phyloP scores from a whole-genome alignment of 2,113 vertebrate species.

The Lanius collurio region DNA sequence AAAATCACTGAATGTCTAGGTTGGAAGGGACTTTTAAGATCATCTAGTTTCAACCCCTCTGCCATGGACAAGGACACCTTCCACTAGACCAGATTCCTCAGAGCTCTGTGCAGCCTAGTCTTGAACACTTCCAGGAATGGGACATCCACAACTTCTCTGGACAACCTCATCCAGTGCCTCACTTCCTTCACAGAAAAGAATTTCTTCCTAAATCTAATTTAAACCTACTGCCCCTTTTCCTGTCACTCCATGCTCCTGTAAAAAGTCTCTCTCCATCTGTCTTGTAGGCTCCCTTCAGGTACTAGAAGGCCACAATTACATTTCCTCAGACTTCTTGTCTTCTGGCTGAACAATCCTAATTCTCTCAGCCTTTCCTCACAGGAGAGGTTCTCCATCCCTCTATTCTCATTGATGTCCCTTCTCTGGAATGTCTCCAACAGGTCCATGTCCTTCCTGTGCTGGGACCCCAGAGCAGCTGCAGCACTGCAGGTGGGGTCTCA shows the following conservation, averaged over 20 bases:
- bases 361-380: neutral
- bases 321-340: neutral
- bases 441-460: fast-evolving
- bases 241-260: neutral
- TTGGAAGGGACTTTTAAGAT: neutral
- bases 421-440: neutral
- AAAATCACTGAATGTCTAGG: neutral
- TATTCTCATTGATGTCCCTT: neutral
- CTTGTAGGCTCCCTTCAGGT: neutral
- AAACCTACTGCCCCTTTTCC: neutral
- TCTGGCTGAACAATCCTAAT: neutral
- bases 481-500: neutral
- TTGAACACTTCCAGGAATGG: neutral
- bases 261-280: neutral
- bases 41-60: neutral
- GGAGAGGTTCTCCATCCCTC: neutral
- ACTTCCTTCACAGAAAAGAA: neutral
- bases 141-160: neutral
- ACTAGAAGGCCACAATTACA: neutral
- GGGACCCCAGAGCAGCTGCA: fast-evolving
- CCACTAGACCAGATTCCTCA: neutral
- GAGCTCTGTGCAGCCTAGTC: neutral
- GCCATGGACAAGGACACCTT: fast-evolving
- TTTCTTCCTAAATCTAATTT: neutral
- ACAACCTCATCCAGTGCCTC: neutral